Conservation (phyloP, 1,140 invertebrate genomes). For the Maniola jurtina region DNA sequence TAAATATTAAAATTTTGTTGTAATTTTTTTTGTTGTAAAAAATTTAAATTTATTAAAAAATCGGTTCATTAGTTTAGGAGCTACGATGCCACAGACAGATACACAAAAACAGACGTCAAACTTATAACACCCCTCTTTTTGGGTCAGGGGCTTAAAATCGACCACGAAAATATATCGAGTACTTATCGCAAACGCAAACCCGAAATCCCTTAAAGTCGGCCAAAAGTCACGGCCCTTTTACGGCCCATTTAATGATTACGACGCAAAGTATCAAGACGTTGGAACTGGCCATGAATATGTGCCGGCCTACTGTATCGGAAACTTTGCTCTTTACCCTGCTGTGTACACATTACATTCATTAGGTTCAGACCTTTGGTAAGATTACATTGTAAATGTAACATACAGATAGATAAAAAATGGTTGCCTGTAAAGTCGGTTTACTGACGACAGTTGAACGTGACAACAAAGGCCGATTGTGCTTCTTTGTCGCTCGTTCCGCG, state of each 20-base stretch:
- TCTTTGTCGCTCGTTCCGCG: no score
- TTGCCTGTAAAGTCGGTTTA: no score
- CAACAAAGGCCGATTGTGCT: no score
- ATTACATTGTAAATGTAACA: not conserved
- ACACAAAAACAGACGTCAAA: no score
- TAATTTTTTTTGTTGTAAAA: no score
- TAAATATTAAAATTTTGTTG: no score
- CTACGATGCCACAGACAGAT: no score
- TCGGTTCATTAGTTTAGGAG: no score
- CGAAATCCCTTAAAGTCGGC: not conserved
- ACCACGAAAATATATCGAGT: not conserved
- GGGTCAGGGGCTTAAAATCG: no score
- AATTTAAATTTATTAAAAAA: no score
- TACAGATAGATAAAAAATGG: not conserved
- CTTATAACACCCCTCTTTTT: no score
- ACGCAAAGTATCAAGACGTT: conserved; percentile 3
- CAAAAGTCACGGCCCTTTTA: conserved; percentile 2
- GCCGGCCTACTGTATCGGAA: not conserved
- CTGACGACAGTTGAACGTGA: no score
- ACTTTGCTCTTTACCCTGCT: not conserved
- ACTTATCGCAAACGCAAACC: not conserved
- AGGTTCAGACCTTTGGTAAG: not conserved
- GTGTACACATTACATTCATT: not conserved
- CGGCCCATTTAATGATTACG: conserved; percentile 7
- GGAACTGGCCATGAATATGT: conserved; percentile 10